Percentiles rank a stretch among this genome's conserved stretches.
These are phyloP conservation scores for Deilephila elpenor DNA, from an alignment of 2,888 invertebrate species.

Conservation along the genomic window DNA sequence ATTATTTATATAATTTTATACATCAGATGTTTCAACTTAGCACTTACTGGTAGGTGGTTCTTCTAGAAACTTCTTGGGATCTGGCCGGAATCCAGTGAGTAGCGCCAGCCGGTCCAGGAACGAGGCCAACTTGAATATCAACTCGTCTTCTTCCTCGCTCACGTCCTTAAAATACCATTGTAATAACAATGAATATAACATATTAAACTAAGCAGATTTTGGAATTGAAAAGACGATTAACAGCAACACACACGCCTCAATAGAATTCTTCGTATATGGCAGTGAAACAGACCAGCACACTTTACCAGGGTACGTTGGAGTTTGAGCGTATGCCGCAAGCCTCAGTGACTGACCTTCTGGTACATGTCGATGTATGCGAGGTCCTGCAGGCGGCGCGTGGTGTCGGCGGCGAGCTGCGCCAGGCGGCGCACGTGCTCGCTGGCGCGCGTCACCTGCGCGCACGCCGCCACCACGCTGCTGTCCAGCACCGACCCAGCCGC, in stretches of 20 bases:
- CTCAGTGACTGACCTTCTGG: constrained; percentile 49
- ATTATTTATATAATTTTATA: too few species aligned
- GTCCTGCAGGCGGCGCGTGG: constrained; percentile 66
- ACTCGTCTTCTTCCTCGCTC: constrained; percentile 61
- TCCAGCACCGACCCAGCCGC: background rate
- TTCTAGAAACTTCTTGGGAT: constrained; percentile 42
- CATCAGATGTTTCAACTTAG: background rate
- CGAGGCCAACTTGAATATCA: constrained; percentile 73
- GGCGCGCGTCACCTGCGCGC: constrained; percentile 50
- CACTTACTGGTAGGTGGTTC: constrained; percentile 40
- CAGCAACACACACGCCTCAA: background rate
- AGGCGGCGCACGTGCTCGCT: constrained; percentile 63
- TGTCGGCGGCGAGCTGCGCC: constrained; percentile 64
- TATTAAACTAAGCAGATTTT: too few species aligned
- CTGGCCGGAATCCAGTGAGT: constrained; percentile 67
- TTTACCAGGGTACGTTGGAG: too few species aligned
- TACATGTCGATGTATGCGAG: constrained; percentile 58
- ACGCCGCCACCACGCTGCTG: constrained; percentile 34
- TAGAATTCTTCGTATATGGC: background rate
- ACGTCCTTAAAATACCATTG: constrained; percentile 45
- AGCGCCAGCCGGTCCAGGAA: constrained; percentile 71
- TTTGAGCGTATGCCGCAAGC: too few species aligned
- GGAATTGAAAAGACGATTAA: too few species aligned
- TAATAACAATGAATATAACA: background rate
- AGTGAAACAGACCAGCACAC: too few species aligned